Base-by-base conservation (phyloP, 2,888 invertebrate species). In the Dicycla oo region DNA sequence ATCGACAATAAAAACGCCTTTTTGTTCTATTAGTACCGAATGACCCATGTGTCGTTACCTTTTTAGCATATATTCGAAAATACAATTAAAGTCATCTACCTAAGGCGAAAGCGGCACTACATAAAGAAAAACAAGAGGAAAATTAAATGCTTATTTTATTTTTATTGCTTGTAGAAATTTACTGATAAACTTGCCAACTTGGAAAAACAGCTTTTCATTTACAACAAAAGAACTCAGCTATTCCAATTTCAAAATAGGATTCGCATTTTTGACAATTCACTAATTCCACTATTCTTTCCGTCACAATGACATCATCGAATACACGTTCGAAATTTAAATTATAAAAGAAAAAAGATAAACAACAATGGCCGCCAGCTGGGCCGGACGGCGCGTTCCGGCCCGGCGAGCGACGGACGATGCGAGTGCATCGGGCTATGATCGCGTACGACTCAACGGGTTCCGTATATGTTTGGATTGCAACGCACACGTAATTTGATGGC, bases 311-410 rank as follows among this genome's bases (percentile, higher is more conserved):
- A 66, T 78, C 34, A 34, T 83, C 69, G 80, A 81, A 77, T 78
- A 69, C 69, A 78, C 70, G 84, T 85, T 86, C 83, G 77, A 83
- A 82, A 86, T 86, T 86, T 82, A 73, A 81, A 86, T 76, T 66
- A 65, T n/a, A 73, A 79, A 82, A 58, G 80, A 83, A 83, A 82
- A 81, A 69, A 62, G n/a, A 65, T 5, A 34, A 34, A 74, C 43
- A 68, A 79, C 83, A 85, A 81, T 77, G 81, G 82, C 80, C 76
- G 86, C 78, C 91, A 88, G 86, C 86, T 87, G 88, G 79, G 78
- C 80, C 86, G 85, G 89, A 85, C 88, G 87, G 86, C 86, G 84
- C 87, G 89, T 92, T 90, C 89, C 92, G 88, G 88, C 75, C 87
- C 87, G 86, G 73, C 86, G 90, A 83, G 84, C 88, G 88, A 87